Evolutionary conservation across 2,113 vertebrate genomes (phyloP), one percentile per base, ranked within the genome.

Genomic region (Solea solea): DNA sequence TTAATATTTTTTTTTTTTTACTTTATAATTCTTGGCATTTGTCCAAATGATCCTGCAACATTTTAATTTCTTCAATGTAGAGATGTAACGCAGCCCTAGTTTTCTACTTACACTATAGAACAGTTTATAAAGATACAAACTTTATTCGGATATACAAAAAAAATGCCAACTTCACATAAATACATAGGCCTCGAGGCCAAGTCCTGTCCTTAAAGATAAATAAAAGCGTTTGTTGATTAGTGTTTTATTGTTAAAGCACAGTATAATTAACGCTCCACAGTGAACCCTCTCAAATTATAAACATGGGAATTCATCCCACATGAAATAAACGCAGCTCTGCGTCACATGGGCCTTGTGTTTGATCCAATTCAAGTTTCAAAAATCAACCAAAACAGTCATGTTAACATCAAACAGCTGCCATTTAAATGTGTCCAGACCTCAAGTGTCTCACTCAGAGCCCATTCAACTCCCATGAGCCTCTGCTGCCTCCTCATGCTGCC

Each of bases 391-490:
- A 53, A 3, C 21, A 53, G 4, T 12, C 21, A 53, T 10, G n/a
- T 52, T 9, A 4, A n/a, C 15, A 16, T 44, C 59, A 6, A 48
- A 3, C 16, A 8, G 25, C 25, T 45, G 59, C 14, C 1, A 2
- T 11, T 46, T 55, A 9, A 51, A 42, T 46, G 51, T 10, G 52
- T 70, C 60, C 55, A 27, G 25, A 51, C 64, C 64, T 62, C 21
- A 0, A 16, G 9, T 2, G 13, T 42, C 53, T 41, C 45, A 7
- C 46, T 49, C 50, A 1, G 21, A 54, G 64, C 8, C 0, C 40
- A 44, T 7, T 41, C 0, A 1, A 7, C 49, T 67, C 76, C 70
- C 76, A 75, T 55, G 21, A 69, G 60, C 59, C 82, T 69, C 46
- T 41, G 52, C 80, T 34, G 64, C 42, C 42, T 52, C 1, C 13